Percentiles rank a stretch among this genome's conserved stretches.
These are phyloP conservation scores for Volucella bombylans DNA, from an alignment of 2,888 invertebrate species.

Conservation along the genomic window DNA sequence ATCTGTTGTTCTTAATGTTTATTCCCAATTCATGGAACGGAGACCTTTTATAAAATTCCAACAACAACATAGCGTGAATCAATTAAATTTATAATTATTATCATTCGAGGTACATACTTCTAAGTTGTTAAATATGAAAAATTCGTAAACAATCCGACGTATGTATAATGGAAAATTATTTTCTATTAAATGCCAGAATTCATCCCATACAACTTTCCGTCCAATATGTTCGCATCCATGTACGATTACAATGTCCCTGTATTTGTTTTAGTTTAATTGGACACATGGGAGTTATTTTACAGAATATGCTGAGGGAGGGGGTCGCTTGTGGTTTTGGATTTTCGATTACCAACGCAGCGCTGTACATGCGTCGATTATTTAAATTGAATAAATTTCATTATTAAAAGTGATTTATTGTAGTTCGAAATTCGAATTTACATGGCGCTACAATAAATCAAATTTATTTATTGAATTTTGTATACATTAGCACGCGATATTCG, in stretches of 20 bases:
- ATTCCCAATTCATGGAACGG: no score
- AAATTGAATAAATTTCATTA: slow-evolving; percentile 71
- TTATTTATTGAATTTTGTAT: slow-evolving; percentile 68
- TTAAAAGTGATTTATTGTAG: slow-evolving; percentile 69
- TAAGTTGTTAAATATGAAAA: slow-evolving; percentile 21
- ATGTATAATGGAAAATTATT: no score
- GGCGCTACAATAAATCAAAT: slow-evolving; percentile 65
- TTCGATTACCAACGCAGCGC: slow-evolving; percentile 5
- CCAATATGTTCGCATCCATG: neutral
- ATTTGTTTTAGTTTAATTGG: slow-evolving; percentile 28
- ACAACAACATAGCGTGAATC: neutral
- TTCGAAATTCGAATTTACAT: slow-evolving; percentile 62
- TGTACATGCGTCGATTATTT: slow-evolving; percentile 59
- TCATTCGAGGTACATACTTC: no score
- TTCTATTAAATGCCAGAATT: no score
- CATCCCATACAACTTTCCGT: no score
- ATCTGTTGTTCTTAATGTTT: no score
- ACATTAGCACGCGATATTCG: slow-evolving; percentile 3
- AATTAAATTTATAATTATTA: slow-evolving; percentile 48
- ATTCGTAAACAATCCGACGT: slow-evolving; percentile 7
- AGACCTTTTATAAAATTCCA: no score
- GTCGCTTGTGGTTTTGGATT: neutral
- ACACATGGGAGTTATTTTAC: slow-evolving; percentile 18
- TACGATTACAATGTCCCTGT: neutral
- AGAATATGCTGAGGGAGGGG: slow-evolving; percentile 16